Base-by-base conservation (phyloP, 2,113 vertebrate genomes). In the Cryptomyrus ogoouensis region DNA sequence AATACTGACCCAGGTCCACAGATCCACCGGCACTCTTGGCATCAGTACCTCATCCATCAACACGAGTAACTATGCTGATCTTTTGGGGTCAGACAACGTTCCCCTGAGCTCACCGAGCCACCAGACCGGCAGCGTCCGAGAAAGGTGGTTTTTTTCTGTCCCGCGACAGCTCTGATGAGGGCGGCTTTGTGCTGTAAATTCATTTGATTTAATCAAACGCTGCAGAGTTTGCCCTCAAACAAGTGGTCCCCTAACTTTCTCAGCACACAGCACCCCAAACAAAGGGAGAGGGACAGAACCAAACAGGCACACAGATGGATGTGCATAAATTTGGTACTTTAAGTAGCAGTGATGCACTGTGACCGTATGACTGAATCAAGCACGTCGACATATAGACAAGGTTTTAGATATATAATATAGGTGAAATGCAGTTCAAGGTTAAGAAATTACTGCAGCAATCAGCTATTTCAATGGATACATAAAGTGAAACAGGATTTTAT, bases 81-180 rank as follows among this genome's bases (percentile, higher is more conserved):
- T 39, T 70, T 87, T 56, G 85, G 31, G 49, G 85, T 87, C 50
- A 56, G n/a, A 87, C 85, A 35, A 19, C 56, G 13, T 87, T 87
- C 50, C 31, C 5, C 49, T 31, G 50, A 31, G 35, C 31, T 3
- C 50, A 53, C 47, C 5, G 12, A 87, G 10, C 4, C 27, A 3
- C 31, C 27, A 9, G 50, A 2, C 85, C 27, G 31, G 85, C 8
- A 35, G 70, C 1, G 6, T 56, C 27, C 15, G 44, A 42, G 39
- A 47, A 84, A n/a, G 21, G 83, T 15, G 49, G 1, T n/a, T 53
- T 19, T 31, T 56, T 56, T 53, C 17, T n/a, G 2, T 52, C 85
- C 85, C 31, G 2, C 85, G n/a, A 39, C 31, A 24, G 27, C 85
- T 87, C 50, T 56, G 85, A 52, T 9, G 3, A 52, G 15, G 12